Conservation (phyloP, 1,140 invertebrate species). For the Zaprionus tsacasi region DNA sequence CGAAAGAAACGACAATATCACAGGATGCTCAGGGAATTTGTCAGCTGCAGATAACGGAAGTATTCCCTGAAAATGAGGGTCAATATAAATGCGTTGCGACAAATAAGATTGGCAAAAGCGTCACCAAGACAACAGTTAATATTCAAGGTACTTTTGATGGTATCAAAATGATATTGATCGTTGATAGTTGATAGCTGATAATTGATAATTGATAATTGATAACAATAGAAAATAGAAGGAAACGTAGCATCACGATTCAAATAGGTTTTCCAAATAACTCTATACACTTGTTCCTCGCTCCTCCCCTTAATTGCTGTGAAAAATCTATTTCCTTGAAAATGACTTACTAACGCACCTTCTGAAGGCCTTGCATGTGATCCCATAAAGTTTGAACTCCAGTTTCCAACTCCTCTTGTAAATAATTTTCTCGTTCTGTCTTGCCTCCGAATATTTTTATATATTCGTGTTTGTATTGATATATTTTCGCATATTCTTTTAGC, state of each 20-base stretch:
- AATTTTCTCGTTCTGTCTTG: conserved; percentile 46
- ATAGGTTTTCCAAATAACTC: conserved; percentile 64
- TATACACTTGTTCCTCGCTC: conserved; percentile 38
- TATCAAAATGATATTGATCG: conserved; percentile 51
- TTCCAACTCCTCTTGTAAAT: conserved; percentile 59
- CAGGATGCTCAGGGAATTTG: conserved; percentile 92
- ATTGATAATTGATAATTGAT: conserved; percentile 13
- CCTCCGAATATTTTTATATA: conserved; percentile 20
- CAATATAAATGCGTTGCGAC: conserved; percentile 93
- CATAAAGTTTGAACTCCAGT: conserved; percentile 31
- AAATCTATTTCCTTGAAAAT: conserved; percentile 34
- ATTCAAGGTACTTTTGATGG: conserved; percentile 90
- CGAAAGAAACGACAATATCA: conserved; percentile 91
- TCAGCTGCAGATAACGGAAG: conserved; percentile 94
- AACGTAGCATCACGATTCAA: conserved; percentile 38
- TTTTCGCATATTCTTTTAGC: conserved; percentile 87
- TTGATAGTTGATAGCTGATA: conserved; percentile 48
- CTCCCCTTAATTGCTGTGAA: conserved; percentile 24
- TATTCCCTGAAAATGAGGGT: conserved; percentile 97
- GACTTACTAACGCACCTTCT: conserved; percentile 58
- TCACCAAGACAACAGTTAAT: conserved; percentile 91
- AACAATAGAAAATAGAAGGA: conserved; percentile 39
- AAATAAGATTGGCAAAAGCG: conserved; percentile 93
- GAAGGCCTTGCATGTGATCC: conserved; percentile 61
- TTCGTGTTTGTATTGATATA: conserved; percentile 36